phyloP scores from a whole-genome alignment of 2,888 invertebrate species.

The Sericinus montela region DNA sequence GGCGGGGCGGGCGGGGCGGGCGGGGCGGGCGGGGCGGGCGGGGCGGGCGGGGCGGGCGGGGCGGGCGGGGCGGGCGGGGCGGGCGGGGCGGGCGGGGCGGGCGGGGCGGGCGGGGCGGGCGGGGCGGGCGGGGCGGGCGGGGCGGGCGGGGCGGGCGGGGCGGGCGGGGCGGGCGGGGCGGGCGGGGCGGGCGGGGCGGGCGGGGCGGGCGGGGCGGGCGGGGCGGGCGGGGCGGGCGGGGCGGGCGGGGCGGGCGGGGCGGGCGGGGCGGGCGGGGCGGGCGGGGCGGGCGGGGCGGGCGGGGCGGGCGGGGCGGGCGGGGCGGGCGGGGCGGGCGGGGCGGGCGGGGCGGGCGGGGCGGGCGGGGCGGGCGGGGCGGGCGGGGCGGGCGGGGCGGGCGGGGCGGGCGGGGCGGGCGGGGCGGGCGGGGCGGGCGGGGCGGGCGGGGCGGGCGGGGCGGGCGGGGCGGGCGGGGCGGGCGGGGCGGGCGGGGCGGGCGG shows the following conservation, averaged over 20 bases:
- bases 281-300: constrained; percentile 47
- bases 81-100: constrained; percentile 43
- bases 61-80: constrained; percentile 34
- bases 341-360: no score
- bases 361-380: constrained; percentile 26
- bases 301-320: constrained; percentile 26
- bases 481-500: constrained; percentile 25
- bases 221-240: no score
- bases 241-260: constrained; percentile 33
- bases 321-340: constrained; percentile 41
- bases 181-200: constrained; percentile 21
- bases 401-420: constrained; percentile 47
- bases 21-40: constrained; percentile 46
- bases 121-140: constrained; percentile 45
- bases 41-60: no score
- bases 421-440: no score
- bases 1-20: constrained; percentile 56
- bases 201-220: constrained; percentile 48
- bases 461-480: no score
- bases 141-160: constrained; percentile 58
- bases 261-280: constrained; percentile 61
- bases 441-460: constrained; percentile 37
- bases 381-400: constrained; percentile 59
- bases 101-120: no score
- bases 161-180: constrained; percentile 41